A percentile compares a stretch with the other conserved stretches of the same genome.
phyloP scores from a whole-genome alignment of 2,113 vertebrate genomes.

The Camelus dromedarius region DNA sequence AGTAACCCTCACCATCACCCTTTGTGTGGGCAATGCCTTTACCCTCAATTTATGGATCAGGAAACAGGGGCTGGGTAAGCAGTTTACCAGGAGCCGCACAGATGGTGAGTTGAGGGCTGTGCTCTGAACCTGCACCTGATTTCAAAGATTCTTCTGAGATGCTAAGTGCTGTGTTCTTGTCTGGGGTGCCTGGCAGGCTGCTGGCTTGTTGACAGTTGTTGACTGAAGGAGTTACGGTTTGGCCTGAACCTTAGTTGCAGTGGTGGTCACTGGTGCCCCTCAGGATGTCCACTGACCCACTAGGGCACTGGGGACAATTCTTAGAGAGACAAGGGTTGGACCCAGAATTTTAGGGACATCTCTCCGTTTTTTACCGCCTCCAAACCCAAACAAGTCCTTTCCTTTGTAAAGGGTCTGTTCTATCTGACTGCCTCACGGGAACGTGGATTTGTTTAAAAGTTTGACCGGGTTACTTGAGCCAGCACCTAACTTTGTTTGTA shows the following conservation, averaged over 20 bases:
- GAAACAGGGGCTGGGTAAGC: background rate
- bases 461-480: background rate
- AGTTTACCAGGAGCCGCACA: background rate
- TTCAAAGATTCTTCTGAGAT: background rate
- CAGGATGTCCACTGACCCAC: background rate
- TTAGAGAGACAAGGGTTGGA: background rate
- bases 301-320: background rate
- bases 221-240: conserved; percentile 1
- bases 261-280: background rate
- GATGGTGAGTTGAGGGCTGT: background rate
- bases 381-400: background rate
- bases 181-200: background rate
- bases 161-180: background rate
- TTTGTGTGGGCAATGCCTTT: background rate
- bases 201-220: background rate
- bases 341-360: background rate
- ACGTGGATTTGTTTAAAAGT: conserved; percentile 18
- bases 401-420: background rate
- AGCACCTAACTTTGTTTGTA: background rate
- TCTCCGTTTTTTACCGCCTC: background rate
- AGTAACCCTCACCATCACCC: background rate
- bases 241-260: background rate
- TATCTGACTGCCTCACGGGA: background rate
- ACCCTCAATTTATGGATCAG: background rate
- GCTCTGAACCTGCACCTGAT: background rate